These are phyloP conservation scores for Andrena camellia DNA, from an alignment of 2,888 invertebrate genomes.

Conservation along the genomic window DNA sequence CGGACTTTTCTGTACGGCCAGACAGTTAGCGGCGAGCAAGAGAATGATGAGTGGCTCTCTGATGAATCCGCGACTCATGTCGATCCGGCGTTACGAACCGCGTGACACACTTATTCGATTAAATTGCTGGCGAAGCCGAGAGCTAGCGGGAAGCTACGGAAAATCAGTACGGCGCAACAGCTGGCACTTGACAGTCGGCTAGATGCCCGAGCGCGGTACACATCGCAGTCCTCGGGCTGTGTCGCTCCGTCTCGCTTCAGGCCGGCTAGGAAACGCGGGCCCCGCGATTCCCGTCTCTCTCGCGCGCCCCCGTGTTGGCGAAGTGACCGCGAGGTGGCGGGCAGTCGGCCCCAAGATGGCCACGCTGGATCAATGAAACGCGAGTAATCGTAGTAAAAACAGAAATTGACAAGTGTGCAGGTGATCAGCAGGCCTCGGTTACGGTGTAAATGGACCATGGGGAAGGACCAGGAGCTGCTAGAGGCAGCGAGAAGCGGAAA, in stretches of 20 bases:
- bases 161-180: conserved; percentile 69
- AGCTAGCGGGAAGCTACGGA: conserved; percentile 39
- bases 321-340: conserved; percentile 85
- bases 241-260: conserved; percentile 47
- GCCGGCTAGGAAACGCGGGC: not conserved
- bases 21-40: conserved; percentile 21
- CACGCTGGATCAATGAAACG: conserved; percentile 91
- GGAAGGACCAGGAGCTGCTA: conserved; percentile 98
- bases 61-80: conserved; percentile 42
- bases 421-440: conserved; percentile 74
- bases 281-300: conserved; percentile 39
- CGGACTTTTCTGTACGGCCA: not conserved
- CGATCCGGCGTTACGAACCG: conserved; percentile 25
- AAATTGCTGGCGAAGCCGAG: conserved; percentile 30
- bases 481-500: conserved; percentile 98
- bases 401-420: conserved; percentile 76
- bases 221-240: conserved; percentile 32
- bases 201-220: conserved; percentile 56
- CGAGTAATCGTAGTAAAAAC: conserved; percentile 85
- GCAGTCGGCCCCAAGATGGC: conserved; percentile 89
- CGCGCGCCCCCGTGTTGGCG: conserved; percentile 29
- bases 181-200: conserved; percentile 66
- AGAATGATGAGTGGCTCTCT: conserved; percentile 23
- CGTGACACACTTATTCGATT: conserved; percentile 45
- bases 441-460: conserved; percentile 89